These are phyloP conservation scores for Seira sanloemensis DNA, from an alignment of 2,888 invertebrate genomes.

Conservation along the genomic window DNA sequence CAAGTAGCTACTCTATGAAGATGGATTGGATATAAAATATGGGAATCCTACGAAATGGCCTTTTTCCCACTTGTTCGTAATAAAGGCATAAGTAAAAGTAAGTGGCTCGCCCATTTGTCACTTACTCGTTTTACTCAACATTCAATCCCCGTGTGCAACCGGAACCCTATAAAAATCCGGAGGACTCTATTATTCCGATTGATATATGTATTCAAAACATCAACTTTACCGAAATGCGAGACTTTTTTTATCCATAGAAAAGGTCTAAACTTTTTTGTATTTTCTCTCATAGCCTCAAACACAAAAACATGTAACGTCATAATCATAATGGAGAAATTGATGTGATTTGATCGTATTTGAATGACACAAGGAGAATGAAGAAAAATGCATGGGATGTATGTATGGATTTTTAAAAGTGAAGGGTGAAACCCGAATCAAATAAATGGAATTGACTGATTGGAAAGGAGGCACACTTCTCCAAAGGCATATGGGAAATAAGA, in stretches of 20 bases:
- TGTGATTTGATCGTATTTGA: slow-evolving; percentile 63
- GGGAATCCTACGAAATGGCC: neutral
- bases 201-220: no score
- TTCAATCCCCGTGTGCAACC: slow-evolving; percentile 1
- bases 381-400: slow-evolving; percentile 27
- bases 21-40: slow-evolving; percentile 3
- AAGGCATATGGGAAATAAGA: slow-evolving; percentile 2
- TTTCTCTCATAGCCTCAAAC: slow-evolving; percentile 20
- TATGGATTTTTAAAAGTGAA: slow-evolving; percentile 35
- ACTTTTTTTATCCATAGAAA: no score
- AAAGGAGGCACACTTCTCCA: slow-evolving; percentile 9
- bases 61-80: slow-evolving; percentile 24
- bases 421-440: slow-evolving; percentile 45
- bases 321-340: slow-evolving; percentile 45
- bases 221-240: no score
- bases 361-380: slow-evolving; percentile 49
- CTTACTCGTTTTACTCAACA: slow-evolving; percentile 41
- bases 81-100: slow-evolving; percentile 55
- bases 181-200: neutral
- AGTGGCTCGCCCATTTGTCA: slow-evolving; percentile 61
- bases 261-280: no score
- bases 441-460: slow-evolving; percentile 51
- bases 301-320: slow-evolving; percentile 17
- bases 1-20: neutral
- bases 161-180: neutral